Conservation (phyloP, 1,140 invertebrate genomes). For the Philopotamus ludificatus region DNA sequence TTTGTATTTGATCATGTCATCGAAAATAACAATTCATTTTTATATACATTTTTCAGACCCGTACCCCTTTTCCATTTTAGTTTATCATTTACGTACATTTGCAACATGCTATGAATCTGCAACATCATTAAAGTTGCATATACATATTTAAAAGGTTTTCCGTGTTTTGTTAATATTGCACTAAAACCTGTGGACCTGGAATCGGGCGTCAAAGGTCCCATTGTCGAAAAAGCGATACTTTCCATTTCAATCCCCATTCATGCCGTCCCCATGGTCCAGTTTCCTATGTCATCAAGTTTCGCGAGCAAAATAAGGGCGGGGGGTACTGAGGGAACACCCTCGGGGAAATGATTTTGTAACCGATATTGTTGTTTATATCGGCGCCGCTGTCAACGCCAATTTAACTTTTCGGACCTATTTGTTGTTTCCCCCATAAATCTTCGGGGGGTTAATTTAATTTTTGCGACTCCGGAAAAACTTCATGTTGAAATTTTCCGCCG, state of each 20-base stretch:
- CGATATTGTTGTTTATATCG: conserved; percentile 26
- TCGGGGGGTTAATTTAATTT: conserved; percentile 18
- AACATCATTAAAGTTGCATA: conserved; percentile 28
- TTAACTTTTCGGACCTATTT: conserved; percentile 16
- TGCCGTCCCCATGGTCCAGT: background rate
- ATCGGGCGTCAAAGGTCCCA: background rate
- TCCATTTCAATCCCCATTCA: background rate
- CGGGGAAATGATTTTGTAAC: conserved; percentile 23
- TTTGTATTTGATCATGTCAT: too few relatives aligned
- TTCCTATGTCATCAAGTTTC: too few relatives aligned
- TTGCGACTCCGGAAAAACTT: conserved; percentile 10
- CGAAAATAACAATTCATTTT: too few relatives aligned
- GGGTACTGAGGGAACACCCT: background rate
- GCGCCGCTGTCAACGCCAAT: conserved; percentile 16
- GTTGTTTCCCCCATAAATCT: conserved; percentile 12
- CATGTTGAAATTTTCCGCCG: background rate
- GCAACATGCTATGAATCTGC: too few relatives aligned
- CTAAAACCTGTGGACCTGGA: background rate
- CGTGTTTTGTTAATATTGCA: conserved; percentile 27
- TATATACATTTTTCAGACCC: too few relatives aligned
- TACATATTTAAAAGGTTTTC: conserved; percentile 34
- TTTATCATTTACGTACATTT: too few relatives aligned
- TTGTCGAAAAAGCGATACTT: background rate
- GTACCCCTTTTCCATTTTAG: too few relatives aligned
- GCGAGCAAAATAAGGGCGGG: too few relatives aligned